A percentile compares a stretch with the other conserved stretches of the same genome.
phyloP scores from a whole-genome alignment of 2,888 invertebrate genomes.

The Falcaria lacertinaria region DNA sequence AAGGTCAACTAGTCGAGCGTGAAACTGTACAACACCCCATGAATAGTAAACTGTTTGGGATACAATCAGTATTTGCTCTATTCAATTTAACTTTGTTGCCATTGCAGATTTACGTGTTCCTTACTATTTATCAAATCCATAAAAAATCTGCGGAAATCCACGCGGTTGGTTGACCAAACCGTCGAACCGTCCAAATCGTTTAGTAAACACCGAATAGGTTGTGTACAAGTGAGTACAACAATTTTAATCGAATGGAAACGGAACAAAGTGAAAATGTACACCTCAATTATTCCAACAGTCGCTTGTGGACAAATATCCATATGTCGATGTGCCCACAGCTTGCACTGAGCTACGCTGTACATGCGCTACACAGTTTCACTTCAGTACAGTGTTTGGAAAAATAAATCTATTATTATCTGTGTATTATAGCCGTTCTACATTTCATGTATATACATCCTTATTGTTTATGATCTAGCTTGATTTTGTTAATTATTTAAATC shows the following conservation, averaged over 20 bases:
- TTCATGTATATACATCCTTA: too few species aligned
- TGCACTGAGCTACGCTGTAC: not conserved
- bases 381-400: not conserved
- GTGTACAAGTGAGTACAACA: conserved; percentile 75
- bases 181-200: conserved; percentile 76
- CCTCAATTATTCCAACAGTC: conserved; percentile 76
- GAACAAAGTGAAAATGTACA: conserved; percentile 80
- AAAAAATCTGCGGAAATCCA: conserved; percentile 36
- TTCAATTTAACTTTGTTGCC: conserved; percentile 4
- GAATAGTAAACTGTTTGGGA: not conserved
- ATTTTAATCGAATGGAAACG: conserved; percentile 79
- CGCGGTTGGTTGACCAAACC: conserved; percentile 57
- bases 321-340: conserved; percentile 49
- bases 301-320: conserved; percentile 70
- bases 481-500: too few species aligned
- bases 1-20: not conserved
- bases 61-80: not conserved
- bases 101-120: conserved; percentile 11
- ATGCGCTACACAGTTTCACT: not conserved
- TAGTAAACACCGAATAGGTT: conserved; percentile 77
- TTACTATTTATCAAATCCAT: conserved; percentile 25
- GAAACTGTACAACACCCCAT: not conserved
- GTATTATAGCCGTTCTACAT: too few species aligned
- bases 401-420: too few species aligned
- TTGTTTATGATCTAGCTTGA: too few species aligned